Evolutionary conservation across 1,140 invertebrate genomes (phyloP).

Genomic region (Tachypleus tridentatus): DNA sequence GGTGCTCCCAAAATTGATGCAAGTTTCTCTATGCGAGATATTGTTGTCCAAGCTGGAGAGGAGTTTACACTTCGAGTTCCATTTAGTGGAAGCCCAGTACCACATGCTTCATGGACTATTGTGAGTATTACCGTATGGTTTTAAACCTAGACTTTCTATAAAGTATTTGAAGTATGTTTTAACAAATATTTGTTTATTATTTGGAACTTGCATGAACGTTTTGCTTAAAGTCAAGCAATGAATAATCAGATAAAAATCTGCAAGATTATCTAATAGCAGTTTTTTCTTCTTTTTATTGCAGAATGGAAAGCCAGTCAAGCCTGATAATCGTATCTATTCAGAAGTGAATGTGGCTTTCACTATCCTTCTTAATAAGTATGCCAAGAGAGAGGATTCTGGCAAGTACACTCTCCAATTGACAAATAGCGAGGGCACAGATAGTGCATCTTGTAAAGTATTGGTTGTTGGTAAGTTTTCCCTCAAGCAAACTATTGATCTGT

Average conservation of each 20-base stretch:
- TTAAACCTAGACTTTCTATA: too few species aligned
- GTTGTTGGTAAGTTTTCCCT: constrained; percentile 41
- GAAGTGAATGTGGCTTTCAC: constrained; percentile 69
- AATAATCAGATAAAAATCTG: too few species aligned
- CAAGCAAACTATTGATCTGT: too few species aligned
- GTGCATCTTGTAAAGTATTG: constrained; percentile 69
- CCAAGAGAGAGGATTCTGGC: constrained; percentile 78
- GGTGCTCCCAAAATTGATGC: constrained; percentile 79
- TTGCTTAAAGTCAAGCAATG: too few species aligned
- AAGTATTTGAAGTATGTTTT: too few species aligned
- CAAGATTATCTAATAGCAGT: too few species aligned
- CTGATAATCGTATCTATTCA: constrained; percentile 72
- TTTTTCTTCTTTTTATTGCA: constrained; percentile 10
- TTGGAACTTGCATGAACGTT: too few species aligned
- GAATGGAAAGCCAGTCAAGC: constrained; percentile 68
- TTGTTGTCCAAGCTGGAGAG: constrained; percentile 89
- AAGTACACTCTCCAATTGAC: constrained; percentile 80
- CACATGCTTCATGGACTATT: constrained; percentile 73
- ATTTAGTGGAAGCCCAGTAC: constrained; percentile 74
- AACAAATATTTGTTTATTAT: too few species aligned
- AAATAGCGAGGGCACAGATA: constrained; percentile 78
- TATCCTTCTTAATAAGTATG: constrained; percentile 72
- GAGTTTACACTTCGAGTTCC: constrained; percentile 92
- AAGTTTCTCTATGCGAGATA: constrained; percentile 81
- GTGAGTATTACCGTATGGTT: constrained; percentile 15